A percentile compares a stretch with the other conserved stretches of the same genome.
Conservation (phyloP, 2,888 invertebrate species). For the Laspeyria flexula region DNA sequence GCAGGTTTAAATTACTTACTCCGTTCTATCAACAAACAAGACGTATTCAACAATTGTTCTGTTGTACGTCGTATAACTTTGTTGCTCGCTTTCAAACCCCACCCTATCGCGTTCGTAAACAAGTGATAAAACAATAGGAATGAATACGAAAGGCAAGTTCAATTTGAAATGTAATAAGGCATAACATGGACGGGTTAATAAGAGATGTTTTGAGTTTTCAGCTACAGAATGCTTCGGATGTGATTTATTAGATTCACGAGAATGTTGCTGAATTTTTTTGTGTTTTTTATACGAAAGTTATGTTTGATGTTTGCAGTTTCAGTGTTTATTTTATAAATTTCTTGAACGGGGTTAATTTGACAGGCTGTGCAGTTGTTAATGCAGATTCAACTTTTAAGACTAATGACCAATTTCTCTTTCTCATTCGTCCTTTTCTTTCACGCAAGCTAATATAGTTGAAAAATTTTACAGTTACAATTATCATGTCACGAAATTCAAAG, state of each 20-base stretch:
- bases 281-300: not conserved
- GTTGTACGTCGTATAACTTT: constrained; percentile 19
- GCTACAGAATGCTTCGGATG: not conserved
- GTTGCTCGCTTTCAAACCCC: constrained; percentile 18
- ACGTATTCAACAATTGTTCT: constrained; percentile 8
- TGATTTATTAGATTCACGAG: not conserved
- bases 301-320: too few species aligned
- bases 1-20: not conserved
- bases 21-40: not conserved
- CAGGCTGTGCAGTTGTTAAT: too few species aligned
- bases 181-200: constrained; percentile 26
- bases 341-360: too few species aligned
- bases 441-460: too few species aligned
- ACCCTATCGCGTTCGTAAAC: constrained; percentile 25
- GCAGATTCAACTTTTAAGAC: too few species aligned
- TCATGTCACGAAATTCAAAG: too few species aligned
- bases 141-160: constrained; percentile 29
- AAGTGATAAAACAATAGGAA: constrained; percentile 38
- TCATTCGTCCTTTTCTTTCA: too few species aligned
- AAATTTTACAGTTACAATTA: too few species aligned
- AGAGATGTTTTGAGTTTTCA: constrained; percentile 21
- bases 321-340: too few species aligned
- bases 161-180: constrained; percentile 38
- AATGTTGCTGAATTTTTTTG: not conserved
- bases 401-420: too few species aligned